A percentile compares a stretch with the other conserved stretches of the same genome.
These are phyloP conservation scores for Phoebastria nigripes DNA, from an alignment of 2,797 vertebrate genomes.

Conservation along the genomic window DNA sequence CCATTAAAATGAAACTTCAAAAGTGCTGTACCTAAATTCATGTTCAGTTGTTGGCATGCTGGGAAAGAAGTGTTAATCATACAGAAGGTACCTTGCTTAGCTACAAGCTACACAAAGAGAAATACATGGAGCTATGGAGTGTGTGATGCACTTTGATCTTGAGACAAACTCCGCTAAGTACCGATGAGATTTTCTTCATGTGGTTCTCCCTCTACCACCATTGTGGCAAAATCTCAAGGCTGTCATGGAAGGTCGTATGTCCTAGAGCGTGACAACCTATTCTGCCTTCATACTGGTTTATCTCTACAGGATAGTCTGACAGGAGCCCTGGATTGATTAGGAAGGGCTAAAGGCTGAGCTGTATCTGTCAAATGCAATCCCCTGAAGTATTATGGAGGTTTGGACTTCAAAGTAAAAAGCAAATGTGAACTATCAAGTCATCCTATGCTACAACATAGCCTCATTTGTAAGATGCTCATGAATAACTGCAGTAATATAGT, in stretches of 20 bases:
- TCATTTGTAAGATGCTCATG: background rate
- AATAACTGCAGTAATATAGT: background rate
- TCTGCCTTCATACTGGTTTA: background rate
- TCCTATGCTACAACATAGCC: background rate
- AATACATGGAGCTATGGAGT: background rate
- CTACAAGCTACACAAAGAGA: background rate
- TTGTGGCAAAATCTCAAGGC: background rate
- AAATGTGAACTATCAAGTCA: background rate
- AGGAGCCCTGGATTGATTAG: fast-evolving
- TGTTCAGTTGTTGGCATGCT: background rate
- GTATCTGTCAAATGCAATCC: background rate
- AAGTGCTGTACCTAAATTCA: background rate
- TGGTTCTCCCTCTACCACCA: fast-evolving
- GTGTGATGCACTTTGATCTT: background rate
- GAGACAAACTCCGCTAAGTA: background rate
- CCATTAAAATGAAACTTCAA: background rate
- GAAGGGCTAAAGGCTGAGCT: background rate
- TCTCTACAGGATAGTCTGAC: background rate
- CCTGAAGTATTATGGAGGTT: background rate
- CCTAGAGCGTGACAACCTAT: background rate
- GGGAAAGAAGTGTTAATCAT: background rate
- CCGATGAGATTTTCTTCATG: background rate
- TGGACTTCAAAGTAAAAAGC: background rate
- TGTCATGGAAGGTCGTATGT: background rate
- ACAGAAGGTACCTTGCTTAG: background rate